These are phyloP conservation scores for Prochilodus magdalenae DNA, from an alignment of 2,113 vertebrate species.

Conservation along the genomic window DNA sequence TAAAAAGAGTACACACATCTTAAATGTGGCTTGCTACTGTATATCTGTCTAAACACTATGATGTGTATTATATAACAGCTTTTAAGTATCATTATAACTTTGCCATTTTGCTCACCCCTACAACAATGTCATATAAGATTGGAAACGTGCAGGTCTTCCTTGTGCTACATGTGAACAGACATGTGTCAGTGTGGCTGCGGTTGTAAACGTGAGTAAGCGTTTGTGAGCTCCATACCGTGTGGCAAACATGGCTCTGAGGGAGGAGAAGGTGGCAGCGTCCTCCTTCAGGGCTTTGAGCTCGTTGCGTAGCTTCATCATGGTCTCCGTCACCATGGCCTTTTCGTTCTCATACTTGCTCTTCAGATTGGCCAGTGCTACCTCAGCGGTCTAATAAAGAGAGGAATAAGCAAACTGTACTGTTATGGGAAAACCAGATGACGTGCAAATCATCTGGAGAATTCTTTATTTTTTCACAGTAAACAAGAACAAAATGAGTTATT, in stretches of 20 bases:
- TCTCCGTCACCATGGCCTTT: conserved; percentile 96
- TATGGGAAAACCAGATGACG: not conserved
- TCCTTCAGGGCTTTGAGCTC: conserved; percentile 98
- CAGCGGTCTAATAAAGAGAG: conserved; percentile 84
- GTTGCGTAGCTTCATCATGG: conserved; percentile 97
- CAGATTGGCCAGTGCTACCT: conserved; percentile 95
- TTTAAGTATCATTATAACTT: no score
- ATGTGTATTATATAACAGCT: no score
- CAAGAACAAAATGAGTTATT: no score
- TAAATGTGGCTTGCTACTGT: no score
- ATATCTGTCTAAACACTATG: no score
- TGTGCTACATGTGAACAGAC: no score
- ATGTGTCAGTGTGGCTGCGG: not conserved
- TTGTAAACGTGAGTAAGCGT: not conserved
- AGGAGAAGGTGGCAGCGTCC: conserved; percentile 97
- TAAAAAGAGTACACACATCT: no score
- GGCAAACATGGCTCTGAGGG: conserved; percentile 96
- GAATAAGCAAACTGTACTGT: not conserved
- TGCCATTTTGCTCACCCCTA: no score
- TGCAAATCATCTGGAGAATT: no score
- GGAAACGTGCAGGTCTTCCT: not conserved
- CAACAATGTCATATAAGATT: no score
- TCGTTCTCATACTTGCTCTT: conserved; percentile 99
- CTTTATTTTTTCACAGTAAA: no score
- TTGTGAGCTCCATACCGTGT: conserved; percentile 82